phyloP scores from a whole-genome alignment of 2,888 invertebrate species.

The Phortica okadai region DNA sequence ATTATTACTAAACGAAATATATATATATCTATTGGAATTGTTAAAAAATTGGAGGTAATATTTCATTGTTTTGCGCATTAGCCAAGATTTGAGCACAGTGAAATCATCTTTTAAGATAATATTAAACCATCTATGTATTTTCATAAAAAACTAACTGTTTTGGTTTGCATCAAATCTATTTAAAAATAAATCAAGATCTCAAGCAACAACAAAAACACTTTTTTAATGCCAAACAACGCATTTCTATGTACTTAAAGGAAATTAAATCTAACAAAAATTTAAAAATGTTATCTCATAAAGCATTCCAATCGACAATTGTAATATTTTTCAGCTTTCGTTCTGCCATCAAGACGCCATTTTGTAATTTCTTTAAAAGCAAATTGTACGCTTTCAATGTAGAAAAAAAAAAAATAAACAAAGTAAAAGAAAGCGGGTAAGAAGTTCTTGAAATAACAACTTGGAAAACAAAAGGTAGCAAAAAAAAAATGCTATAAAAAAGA shows the following conservation, averaged over 20 bases:
- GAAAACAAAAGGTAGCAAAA: slow-evolving; percentile 18
- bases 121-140: too few relatives aligned
- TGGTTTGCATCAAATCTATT: too few relatives aligned
- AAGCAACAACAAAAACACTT: neutral
- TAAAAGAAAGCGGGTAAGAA: slow-evolving; percentile 7
- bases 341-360: slow-evolving; percentile 54
- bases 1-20: too few relatives aligned
- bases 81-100: too few relatives aligned
- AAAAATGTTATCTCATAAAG: neutral
- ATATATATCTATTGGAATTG: too few relatives aligned
- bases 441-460: neutral
- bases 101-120: too few relatives aligned
- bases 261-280: neutral
- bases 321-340: neutral
- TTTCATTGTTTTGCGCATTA: too few relatives aligned
- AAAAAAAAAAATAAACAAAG: slow-evolving; percentile 7
- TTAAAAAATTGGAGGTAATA: too few relatives aligned
- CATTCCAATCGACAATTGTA: neutral
- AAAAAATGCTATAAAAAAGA: slow-evolving; percentile 14
- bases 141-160: too few relatives aligned
- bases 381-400: slow-evolving; percentile 58
- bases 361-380: slow-evolving; percentile 73
- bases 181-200: neutral
- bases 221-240: neutral
- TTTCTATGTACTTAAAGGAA: neutral